Evolutionary conservation across 2,888 invertebrate species (phyloP).

Genomic region (Drosophila fulvimacula): DNA sequence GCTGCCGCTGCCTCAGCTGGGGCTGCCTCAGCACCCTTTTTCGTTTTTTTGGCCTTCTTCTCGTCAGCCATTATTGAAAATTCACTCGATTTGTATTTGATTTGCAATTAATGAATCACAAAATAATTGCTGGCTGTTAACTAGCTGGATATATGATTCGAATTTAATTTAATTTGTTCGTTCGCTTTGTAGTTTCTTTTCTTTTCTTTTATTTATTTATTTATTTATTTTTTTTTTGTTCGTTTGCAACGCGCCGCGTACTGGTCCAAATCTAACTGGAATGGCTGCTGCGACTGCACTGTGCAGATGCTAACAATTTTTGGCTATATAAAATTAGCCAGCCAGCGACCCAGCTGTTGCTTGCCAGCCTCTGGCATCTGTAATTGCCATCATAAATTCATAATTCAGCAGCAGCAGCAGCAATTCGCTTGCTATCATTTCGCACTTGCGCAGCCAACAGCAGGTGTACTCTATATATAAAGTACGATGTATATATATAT

Average conservation of each 20-base stretch:
- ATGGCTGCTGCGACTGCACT: constrained; percentile 82
- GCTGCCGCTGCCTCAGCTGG: constrained; percentile 49
- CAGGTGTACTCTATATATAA: constrained; percentile 69
- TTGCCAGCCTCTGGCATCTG: constrained; percentile 49
- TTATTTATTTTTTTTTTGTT: constrained; percentile 11
- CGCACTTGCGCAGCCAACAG: constrained; percentile 70
- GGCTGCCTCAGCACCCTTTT: constrained; percentile 72
- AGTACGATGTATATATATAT: not conserved
- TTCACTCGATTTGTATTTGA: constrained; percentile 19
- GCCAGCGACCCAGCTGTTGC: constrained; percentile 58
- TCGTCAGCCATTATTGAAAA: constrained; percentile 79
- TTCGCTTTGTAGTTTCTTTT: constrained; percentile 13
- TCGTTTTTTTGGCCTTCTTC: constrained; percentile 82
- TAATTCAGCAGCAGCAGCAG: constrained; percentile 64
- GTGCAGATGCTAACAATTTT: constrained; percentile 54
- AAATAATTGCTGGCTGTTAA: not conserved
- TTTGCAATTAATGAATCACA: not conserved
- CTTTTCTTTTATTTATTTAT: not conserved
- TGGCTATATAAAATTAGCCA: constrained; percentile 72
- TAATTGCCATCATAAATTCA: constrained; percentile 58
- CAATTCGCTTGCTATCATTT: constrained; percentile 65
- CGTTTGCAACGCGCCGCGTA: constrained; percentile 72
- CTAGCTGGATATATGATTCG: constrained; percentile 2
- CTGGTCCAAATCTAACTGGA: constrained; percentile 84
- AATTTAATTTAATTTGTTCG: constrained; percentile 8